Evolutionary conservation across 2,113 vertebrate genomes (phyloP), one percentile per base, ranked within the genome.

Genomic region (Loxodonta africana): DNA sequence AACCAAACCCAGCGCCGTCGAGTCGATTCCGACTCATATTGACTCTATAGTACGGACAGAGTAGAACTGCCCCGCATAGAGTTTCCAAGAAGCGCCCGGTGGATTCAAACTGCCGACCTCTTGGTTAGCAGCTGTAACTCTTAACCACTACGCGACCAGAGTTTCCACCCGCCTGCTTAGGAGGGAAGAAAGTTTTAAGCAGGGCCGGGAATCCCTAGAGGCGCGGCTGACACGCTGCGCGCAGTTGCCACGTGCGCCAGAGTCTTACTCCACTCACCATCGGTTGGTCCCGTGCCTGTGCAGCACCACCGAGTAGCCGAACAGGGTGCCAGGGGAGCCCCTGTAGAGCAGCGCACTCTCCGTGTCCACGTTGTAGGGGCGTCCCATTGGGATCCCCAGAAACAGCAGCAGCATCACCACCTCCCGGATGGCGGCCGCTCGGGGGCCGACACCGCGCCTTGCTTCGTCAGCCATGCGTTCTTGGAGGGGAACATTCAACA

Each of bases 271-370:
- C 41, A 98, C 99, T 99, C 97, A 99, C 99, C 99, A 99, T n/a
- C 98, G 98, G 28, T 98, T 97, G 15, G 91, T 33, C 89, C 97
- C 97, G 77, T 99, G 98, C n/a, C 98, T 82, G 97, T 99, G 99
- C 97, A 99, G 98, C 83, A 99, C 97, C 51, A 99, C 99, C 0
- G 99, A 99, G 97, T 99, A 99, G 33, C 99, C 99, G 85, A 99
- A 99, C 69, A 99, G 83, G 37, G 99, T 99, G 86, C 98, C 98
- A 3, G 95, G 71, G 4, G 96, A 95, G 4, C 99, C 99, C 0
- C 26, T 92, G 97, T 99, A 99, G 46, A 98, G 94, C 97, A 99
- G 92, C 57, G 98, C 97, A 96, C 98, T 98, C 15, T 98, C 97
- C 6, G 98, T 97, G 98, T 99, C 99, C 97, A 99, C 91, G 97